Conservation (phyloP, 2,888 invertebrate genomes). For the Lycophotia porphyrea region DNA sequence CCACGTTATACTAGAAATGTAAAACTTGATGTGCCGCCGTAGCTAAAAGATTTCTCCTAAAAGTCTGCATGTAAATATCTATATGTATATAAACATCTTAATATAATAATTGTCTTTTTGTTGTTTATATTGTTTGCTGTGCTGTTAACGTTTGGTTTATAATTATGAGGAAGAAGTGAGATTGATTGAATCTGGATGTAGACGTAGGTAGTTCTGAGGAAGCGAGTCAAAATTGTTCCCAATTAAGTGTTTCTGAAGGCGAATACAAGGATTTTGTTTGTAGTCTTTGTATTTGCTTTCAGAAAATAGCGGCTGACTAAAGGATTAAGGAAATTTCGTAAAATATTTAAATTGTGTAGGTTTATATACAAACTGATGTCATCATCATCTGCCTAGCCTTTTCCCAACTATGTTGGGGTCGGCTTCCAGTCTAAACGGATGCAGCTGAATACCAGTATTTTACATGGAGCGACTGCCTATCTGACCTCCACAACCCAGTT, state of each 20-base stretch:
- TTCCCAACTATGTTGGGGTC: no score
- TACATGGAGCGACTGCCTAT: no score
- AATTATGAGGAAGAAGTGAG: conserved; percentile 50
- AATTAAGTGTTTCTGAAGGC: conserved; percentile 23
- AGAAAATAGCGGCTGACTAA: conserved; percentile 49
- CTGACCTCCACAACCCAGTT: no score
- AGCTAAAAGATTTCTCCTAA: conserved; percentile 30
- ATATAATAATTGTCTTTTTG: conserved; percentile 31
- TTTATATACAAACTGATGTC: no score
- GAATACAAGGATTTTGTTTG: conserved; percentile 8
- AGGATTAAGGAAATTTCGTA: background rate
- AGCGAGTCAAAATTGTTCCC: conserved; percentile 27
- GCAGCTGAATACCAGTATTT: no score
- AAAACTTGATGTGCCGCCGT: no score
- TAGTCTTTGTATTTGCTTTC: conserved; percentile 24
- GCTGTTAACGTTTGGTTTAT: conserved; percentile 52
- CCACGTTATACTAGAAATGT: no score
- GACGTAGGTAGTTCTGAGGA: conserved; percentile 29
- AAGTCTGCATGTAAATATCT: conserved; percentile 57
- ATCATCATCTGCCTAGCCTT: no score
- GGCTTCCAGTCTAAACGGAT: no score
- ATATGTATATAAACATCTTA: conserved; percentile 47
- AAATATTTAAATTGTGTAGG: background rate
- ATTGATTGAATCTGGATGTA: conserved; percentile 65
- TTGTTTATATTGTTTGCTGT: conserved; percentile 57